Evolutionary conservation across 2,797 vertebrate species (phyloP), one percentile per base, ranked within the genome.

Genomic region (Sciurus carolinensis): DNA sequence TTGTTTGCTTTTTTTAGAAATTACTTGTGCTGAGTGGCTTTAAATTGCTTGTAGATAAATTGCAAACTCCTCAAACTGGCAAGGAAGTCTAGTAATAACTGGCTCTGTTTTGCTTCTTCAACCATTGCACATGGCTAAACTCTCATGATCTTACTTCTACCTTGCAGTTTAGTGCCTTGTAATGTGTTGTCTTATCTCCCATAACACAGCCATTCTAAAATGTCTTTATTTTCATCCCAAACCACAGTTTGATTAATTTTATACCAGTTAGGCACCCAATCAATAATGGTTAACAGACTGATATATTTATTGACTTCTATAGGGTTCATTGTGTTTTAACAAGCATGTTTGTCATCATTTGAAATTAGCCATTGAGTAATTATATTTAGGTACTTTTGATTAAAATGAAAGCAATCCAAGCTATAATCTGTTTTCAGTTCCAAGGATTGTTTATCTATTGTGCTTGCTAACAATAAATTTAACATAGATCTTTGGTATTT

Each of bases 341-440:
- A 2, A 75, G 5, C 28, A 75, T n/a, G 6, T 50, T 86, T 95
- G 69, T 36, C 13, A 87, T 84, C 54, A 89, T 86, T 94, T 95
- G 64, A 83, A 96, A 92, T 83, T 44, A 59, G 22, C 6, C n/a
- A 94, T 95, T 92, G 64, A 85, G 86, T 75, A 93, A 91, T 92
- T 81, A 69, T 66, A 73, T 66, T 86, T 90, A 76, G 66, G 36
- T 26, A 87, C 62, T 76, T 62, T 95, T 92, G 30, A 91, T 91
- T 67, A 93, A 95, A 66, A 62, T 89, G 47, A 80, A 87, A 88
- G 42, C 89, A 91, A 39, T 50, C 4, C 12, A 76, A 26, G 24
- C 12, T 79, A 30, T 62, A 54, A 13, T 33, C 36, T 84, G 33
- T 36, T 91, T 96, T 28, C 2, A 69, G 90, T 85, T 86, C 73